phyloP scores from a whole-genome alignment of 2,888 invertebrate genomes.

The Teinopalpus imperialis region DNA sequence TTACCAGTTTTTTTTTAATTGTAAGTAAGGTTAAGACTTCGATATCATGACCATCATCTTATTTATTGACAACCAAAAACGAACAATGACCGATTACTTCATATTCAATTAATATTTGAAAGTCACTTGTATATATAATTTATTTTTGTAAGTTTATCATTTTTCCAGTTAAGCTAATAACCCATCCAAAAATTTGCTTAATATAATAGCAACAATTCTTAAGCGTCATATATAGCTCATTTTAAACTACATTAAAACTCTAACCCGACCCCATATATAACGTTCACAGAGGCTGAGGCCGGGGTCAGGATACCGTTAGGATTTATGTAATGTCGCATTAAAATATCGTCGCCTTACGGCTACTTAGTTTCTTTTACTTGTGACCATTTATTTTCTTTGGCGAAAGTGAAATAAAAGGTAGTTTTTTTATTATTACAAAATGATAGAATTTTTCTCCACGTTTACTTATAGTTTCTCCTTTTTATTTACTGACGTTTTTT shows the following conservation, averaged over 20 bases:
- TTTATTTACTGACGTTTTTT: no score
- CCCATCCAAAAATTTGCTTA: neutral
- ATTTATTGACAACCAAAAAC: no score
- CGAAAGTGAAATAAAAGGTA: neutral
- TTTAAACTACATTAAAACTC: constrained; percentile 21
- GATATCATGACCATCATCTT: no score
- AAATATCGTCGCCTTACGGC: constrained; percentile 21
- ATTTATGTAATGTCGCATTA: constrained; percentile 22
- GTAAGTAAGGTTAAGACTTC: no score
- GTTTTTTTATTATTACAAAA: no score
- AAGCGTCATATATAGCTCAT: neutral
- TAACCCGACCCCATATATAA: constrained; percentile 12
- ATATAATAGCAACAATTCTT: neutral
- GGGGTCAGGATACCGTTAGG: constrained; percentile 12
- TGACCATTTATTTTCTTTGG: neutral
- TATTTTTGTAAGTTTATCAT: neutral
- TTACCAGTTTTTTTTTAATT: no score
- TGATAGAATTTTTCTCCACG: no score
- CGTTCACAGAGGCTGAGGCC: constrained; percentile 5
- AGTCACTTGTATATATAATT: neutral
- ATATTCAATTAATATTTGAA: no score
- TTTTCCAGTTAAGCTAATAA: neutral
- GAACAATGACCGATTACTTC: no score
- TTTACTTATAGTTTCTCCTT: no score
- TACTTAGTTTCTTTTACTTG: constrained; percentile 14